Percentiles rank a stretch among this genome's conserved stretches.
These are phyloP conservation scores for Stigmatopora nigra DNA, from an alignment of 2,113 vertebrate species.

Conservation along the genomic window DNA sequence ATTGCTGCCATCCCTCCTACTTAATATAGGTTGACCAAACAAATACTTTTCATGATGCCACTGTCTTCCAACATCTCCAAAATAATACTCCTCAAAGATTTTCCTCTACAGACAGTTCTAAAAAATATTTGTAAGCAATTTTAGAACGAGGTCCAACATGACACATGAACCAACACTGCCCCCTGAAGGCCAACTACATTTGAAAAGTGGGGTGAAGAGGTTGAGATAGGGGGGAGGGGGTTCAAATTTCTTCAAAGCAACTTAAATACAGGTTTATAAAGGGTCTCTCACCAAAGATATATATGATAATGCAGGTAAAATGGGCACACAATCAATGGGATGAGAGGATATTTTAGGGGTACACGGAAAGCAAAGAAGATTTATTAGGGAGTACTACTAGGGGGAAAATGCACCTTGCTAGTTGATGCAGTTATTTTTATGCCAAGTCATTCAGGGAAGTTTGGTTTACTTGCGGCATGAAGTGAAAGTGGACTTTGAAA, in stretches of 20 bases:
- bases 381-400: constrained; percentile 3
- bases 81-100: constrained; percentile 46
- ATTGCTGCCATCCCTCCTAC: no score
- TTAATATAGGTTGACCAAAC: neutral
- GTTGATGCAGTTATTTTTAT: neutral
- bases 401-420: constrained; percentile 1
- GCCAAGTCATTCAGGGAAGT: neutral
- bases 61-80: constrained; percentile 27
- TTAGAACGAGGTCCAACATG: constrained; percentile 32
- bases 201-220: neutral
- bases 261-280: neutral
- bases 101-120: constrained; percentile 34
- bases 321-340: neutral
- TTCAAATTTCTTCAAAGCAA: neutral
- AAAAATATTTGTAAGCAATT: constrained; percentile 37
- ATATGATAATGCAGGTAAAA: neutral
- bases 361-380: neutral
- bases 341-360: neutral
- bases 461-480: neutral
- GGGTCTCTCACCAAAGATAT: neutral
- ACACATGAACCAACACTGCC: constrained; percentile 67
- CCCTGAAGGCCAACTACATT: constrained; percentile 51
- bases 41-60: constrained; percentile 20
- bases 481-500: neutral
- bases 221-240: neutral